Conservation (phyloP, 1,140 invertebrate genomes). For the Eulimnadia texana region DNA sequence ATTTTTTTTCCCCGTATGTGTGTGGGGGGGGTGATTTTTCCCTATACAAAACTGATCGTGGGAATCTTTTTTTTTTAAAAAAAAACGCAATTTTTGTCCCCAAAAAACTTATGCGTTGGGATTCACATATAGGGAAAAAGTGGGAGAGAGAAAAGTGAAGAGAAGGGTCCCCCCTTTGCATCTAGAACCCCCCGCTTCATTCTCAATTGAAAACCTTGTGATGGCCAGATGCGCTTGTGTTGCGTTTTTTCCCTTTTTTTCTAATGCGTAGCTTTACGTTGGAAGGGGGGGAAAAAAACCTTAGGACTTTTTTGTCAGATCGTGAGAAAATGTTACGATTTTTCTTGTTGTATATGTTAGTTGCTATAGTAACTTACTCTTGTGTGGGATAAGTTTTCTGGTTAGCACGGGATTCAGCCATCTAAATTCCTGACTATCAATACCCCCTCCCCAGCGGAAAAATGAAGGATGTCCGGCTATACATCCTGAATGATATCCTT, state of each 20-base stretch:
- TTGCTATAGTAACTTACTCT: background rate
- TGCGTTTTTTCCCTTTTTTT: background rate
- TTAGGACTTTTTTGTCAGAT: background rate
- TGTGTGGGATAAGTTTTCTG: background rate
- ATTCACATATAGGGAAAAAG: background rate
- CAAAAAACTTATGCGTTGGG: background rate
- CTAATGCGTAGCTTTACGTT: background rate
- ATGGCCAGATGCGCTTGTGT: background rate
- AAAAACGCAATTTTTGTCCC: background rate
- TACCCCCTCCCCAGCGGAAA: too few relatives aligned
- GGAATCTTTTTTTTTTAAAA: background rate
- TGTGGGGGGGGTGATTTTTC: background rate
- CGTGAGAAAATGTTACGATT: background rate
- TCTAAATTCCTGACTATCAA: background rate
- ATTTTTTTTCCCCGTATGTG: background rate
- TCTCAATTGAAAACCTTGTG: background rate
- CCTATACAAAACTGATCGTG: background rate
- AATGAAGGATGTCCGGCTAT: too few relatives aligned
- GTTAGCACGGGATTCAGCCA: background rate
- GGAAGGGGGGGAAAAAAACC: background rate
- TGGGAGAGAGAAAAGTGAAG: background rate
- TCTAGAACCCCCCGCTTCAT: background rate
- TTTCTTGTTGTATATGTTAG: background rate
- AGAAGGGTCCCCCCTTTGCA: background rate
- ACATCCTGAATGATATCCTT: too few relatives aligned